Base-by-base conservation (phyloP, 2,797 vertebrate species). In the Phataginus tetradactyla region DNA sequence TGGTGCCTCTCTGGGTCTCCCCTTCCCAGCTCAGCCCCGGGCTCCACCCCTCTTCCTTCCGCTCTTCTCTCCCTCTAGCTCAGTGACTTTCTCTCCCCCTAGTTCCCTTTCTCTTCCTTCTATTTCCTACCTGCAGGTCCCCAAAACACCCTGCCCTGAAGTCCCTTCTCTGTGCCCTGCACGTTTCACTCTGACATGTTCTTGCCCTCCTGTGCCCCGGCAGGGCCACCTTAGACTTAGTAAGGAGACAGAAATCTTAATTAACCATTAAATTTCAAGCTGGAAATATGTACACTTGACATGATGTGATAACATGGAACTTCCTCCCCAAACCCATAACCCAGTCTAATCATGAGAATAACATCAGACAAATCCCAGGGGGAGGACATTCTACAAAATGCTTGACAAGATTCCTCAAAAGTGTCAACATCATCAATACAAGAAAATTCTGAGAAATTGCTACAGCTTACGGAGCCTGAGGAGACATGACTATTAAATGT, bases 171-270 rank as follows among this genome's bases (percentile, higher is more conserved):
- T 51, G 25, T 0, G 11, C 13, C 53, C 37, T 32, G 59, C n/a
- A 27, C 9, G 0, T 9, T 18, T 37, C 32, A 3, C 29, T 27
- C 34, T 14, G 53, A 7, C 14, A 5, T 2, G 3, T 14, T 27
- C 61, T 68, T 42, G 17, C 49, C 29, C 4, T 51, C 8, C 69
- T 3, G 10, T 7, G 27, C 25, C 68, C 72, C 57, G 32, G 45
- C 12, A 17, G 39, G 9, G 20, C n/a, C 78, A 11, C 45, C 61
- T 25, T 42, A 61, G 91, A 86, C 27, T 14, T 42, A 55, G 42
- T 4, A 4, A 61, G 45, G 42, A 96, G 63, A 55, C 13, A 23
- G 55, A 74, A 21, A 18, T 81, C 45, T 59, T 29, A 49, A 15
- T 88, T 64, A 49, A 32, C 68, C 14, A n/a, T 20, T 39, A 59